Evolutionary conservation across 1,140 invertebrate genomes (phyloP), one percentile per base, ranked within the genome.

Genomic region (Cotesia glomerata): DNA sequence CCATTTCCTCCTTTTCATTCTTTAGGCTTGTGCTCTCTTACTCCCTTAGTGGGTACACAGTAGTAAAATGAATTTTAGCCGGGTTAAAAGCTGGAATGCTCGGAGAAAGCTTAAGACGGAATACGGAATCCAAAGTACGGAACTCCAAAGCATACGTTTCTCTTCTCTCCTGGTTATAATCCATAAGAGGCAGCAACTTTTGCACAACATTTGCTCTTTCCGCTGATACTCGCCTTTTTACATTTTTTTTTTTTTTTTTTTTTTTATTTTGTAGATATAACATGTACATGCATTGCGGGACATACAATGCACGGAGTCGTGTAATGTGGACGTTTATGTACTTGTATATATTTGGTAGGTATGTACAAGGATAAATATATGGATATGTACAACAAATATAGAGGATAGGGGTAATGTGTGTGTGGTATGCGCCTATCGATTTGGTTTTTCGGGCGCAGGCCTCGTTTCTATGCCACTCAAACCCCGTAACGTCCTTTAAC

Each of bases 381-480:
- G 73, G 72, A 63, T 45, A 39, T 69, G 71, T 73, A 71, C 71
- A 74, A 76, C 52, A 45, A 45, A 45, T 45, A 11, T 45, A 9
- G 39, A 9, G 39, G 7, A 45, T 45, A 45, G 39, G 7, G 39
- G 2, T 7, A 45, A 45, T 45, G 39, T 45, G 39, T 45, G 39
- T 45, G 63, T 74, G 79, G 80, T 81, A 82, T 80, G 82, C 81
- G 83, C 80, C 81, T 85, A 86, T 86, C 84, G 85, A 86, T 86
- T 85, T 78, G 80, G 78, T 84, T 85, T 84, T 84, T 85, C 79
- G 79, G 82, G 76, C 80, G 81, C 81, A 81, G 80, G 81, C 79
- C 79, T 84, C 80, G 80, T 84, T 85, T 82, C 81, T 80, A 78
- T 78, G 75, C 78, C 80, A 36, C 49, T 36, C 69, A 67, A 68